Evolutionary conservation across 2,888 invertebrate genomes (phyloP), one percentile per base, ranked within the genome.

Genomic region (Charanyca ferruginea): DNA sequence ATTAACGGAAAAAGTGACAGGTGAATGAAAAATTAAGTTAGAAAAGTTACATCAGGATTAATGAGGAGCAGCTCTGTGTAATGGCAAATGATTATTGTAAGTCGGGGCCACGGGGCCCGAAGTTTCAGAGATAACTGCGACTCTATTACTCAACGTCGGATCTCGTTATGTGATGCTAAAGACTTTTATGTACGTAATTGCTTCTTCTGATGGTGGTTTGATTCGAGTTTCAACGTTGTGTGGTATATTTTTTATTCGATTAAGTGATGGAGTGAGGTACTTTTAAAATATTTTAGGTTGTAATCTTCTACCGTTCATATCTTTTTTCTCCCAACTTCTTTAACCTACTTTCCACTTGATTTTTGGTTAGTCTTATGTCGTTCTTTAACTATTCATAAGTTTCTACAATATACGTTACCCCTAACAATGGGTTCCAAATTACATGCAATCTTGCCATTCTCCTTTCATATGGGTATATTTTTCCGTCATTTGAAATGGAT

Each of bases 21-120:
- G 69, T 81, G 81, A 77, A 66, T 77, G 79, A 82, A 73, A 79
- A 79, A 81, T 81, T 77, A 68, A 75, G 81, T 81, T 81, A 69
- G 66, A 59, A 81, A 82, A 83, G 79, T 82, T 73, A 79, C 73
- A 75, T 77, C 68, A 75, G 73, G 66, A 73, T 72, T 70, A 81
- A 83, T 77, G 71, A 53, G 54, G 28, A 60, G 57, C 66, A 48
- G 67, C 54, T 67, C 53, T 45, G 59, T 23, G 66, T 83, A 82
- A 82, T 81, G 79, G 61, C 55, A 60, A 66, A 69, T 77, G 81
- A 82, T 83, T 79, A 79, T 70, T 71, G 81, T 70, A 66, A 74
- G 67, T 72, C 52, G 44, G 48, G 54, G 61, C 60, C 54, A 23
- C 38, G 25, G 69, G 69, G 61, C 49, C 45, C 68, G n/a, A 81